Base-by-base conservation (phyloP, 2,797 vertebrate genomes). In the Manis javanica region DNA sequence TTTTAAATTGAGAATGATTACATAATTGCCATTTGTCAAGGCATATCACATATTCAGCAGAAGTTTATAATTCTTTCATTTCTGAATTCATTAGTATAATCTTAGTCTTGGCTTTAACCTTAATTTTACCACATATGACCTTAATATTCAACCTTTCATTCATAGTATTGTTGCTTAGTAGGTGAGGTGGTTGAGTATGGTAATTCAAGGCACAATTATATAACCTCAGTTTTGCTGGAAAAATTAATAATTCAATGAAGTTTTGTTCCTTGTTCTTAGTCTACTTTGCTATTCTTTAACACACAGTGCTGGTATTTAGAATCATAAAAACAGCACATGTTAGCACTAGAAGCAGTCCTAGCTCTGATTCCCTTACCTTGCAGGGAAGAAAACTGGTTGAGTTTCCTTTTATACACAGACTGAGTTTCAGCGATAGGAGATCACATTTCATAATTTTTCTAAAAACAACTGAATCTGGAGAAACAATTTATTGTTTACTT, bases 61-160 rank as follows among this genome's bases (percentile, higher is more conserved):
- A 93, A 26, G 34, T 95, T 69, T 59, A 12, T 96, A 64, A 83
- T 85, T 96, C 39, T 90, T 88, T 69, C 24, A 81, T 34, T 84
- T 81, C 14, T 94, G 2, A 24, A 55, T 95, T 84, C n/a, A 86
- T 79, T 96, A 69, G 49, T 90, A 46, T 77, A 71, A 57, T 95
- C 68, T 96, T 82, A 92, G 13, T 55, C 63, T 88, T 96, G 51
- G 21, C 24, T 94, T 85, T 95, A 91, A 59, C 9, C 55, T 77
- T 64, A 87, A 26, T 66, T 26, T 21, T 55, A 57, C 0, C 18
- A 46, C 42, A 5, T 84, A 29, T 87, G 57, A 53, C 15, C 74
- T 97, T 95, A 95, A 46, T 78, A 84, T 94, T 91, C 82, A 89
- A 21, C 51, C 10, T 97, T 96, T 64, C 11, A 10, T 59, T 97